Base-by-base conservation (phyloP, 2,888 invertebrate genomes). In the Mayetiola destructor region DNA sequence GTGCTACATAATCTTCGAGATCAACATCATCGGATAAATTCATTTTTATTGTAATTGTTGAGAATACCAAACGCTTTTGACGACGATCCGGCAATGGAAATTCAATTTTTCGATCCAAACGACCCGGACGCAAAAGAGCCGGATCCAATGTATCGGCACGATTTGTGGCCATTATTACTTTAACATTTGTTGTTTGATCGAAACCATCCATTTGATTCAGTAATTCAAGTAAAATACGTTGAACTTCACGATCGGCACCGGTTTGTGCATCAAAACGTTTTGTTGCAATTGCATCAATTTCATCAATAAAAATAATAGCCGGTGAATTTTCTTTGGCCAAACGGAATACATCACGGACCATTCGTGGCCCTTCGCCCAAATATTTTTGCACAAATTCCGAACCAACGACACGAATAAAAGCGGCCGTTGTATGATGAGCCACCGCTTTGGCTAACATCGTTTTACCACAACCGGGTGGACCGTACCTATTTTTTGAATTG, bases 171-270 rank as follows among this genome's bases (percentile, higher is more conserved):
- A 94, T 94, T 59, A 94, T 93, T 1, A 80, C 96, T 79, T 99
- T 99, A 16, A 99, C 97, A 76, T 99, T 99, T n/a, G 97, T 96
- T 1, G 95, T 96, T 74, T 99, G 97, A 75, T 99, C 99, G 71
- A 99, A 99, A 56, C 99, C 99, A 74, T 99, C 99, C 99, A 99
- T 99, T 75, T 99, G 99, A 76, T 99, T 99, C 8, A 99, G 78
- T 58, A 99, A 76, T 69, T 99, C 99, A 20, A 99, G 76, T 29
- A 99, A 75, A 71, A 99, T 99, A 74, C 99, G 83, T 71, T 99
- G 99, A 0, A 99, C 97, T 74, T 99, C 96, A 65, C 96, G 80
- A 77, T 97, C 96, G 56, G 95, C 96, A 65, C 96, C 96, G 60
- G 96, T 97, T 73, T 97, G 96, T 2, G 96, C 96, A 75, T 97